These are phyloP conservation scores for Apotomis capreana DNA, from an alignment of 2,888 invertebrate species.

Conservation along the genomic window DNA sequence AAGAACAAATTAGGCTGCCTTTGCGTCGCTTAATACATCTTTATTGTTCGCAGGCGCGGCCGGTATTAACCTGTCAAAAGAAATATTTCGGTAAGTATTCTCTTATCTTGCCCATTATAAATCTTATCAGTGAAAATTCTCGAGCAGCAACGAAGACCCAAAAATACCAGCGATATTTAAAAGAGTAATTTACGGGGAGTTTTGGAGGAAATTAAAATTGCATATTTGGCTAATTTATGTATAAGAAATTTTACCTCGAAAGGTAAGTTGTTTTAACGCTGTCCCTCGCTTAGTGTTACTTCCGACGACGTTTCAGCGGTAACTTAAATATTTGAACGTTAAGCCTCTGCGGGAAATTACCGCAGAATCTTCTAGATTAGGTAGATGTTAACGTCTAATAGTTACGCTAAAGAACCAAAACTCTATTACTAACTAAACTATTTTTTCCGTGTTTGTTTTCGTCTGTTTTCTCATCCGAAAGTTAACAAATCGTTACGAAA, in stretches of 20 bases:
- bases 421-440: no score
- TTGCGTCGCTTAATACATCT: slow-evolving; percentile 7
- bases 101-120: slow-evolving; percentile 35
- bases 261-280: slow-evolving; percentile 13
- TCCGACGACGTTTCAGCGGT: background rate
- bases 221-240: slow-evolving; percentile 28
- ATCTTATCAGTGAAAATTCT: slow-evolving; percentile 37
- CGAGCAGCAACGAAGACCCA: slow-evolving; percentile 45
- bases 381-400: no score
- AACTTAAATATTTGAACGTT: slow-evolving; percentile 9
- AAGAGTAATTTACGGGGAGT: slow-evolving; percentile 49
- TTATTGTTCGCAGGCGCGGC: slow-evolving; percentile 32
- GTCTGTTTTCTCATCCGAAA: no score
- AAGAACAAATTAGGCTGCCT: slow-evolving; percentile 2
- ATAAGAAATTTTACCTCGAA: slow-evolving; percentile 15
- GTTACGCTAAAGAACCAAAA: no score
- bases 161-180: slow-evolving; percentile 49
- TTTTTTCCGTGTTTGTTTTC: no score
- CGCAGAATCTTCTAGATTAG: background rate
- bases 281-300: slow-evolving; percentile 17
- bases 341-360: slow-evolving; percentile 1
- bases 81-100: slow-evolving; percentile 37
- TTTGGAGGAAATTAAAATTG: slow-evolving; percentile 42
- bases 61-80: slow-evolving; percentile 39
- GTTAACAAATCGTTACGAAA: no score